phyloP scores from a whole-genome alignment of 2,113 vertebrate genomes.

The Haliaeetus leucogaster region DNA sequence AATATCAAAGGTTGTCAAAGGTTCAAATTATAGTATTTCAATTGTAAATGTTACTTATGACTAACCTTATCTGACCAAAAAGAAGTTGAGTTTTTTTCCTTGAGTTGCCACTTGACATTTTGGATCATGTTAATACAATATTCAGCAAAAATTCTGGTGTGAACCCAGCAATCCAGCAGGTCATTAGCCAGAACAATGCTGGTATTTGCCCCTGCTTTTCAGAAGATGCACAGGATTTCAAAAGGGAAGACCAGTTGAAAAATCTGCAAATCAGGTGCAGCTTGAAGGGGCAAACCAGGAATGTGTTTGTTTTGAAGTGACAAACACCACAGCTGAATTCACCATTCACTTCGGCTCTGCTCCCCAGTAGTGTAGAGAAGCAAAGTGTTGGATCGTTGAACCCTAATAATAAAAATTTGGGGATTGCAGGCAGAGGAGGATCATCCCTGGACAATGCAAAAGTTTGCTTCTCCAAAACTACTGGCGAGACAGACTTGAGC shows the following conservation, averaged over 20 bases:
- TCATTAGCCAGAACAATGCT: neutral
- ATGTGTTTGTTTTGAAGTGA: neutral
- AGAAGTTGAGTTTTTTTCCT: neutral
- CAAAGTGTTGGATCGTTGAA: fast-evolving
- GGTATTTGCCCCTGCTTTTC: neutral
- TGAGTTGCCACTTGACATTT: neutral
- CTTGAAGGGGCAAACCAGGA: neutral
- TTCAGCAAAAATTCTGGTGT: neutral
- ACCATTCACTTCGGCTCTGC: fast-evolving
- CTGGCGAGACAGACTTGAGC: fast-evolving
- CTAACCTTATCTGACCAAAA: neutral
- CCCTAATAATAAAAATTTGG: fast-evolving
- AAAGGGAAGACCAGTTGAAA: neutral
- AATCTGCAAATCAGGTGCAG: neutral
- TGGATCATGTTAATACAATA: neutral
- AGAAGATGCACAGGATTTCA: neutral
- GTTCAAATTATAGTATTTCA: neutral
- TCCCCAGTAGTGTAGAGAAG: neutral
- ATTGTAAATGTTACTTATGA: neutral
- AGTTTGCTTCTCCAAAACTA: neutral
- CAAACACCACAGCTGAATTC: neutral
- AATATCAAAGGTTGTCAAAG: constrained; percentile 13
- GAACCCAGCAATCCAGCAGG: neutral
- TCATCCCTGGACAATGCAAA: neutral
- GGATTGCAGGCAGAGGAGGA: neutral